phyloP scores from a whole-genome alignment of 64 coral and sea anemone genomes.

The Pachyseris speciosa region DNA sequence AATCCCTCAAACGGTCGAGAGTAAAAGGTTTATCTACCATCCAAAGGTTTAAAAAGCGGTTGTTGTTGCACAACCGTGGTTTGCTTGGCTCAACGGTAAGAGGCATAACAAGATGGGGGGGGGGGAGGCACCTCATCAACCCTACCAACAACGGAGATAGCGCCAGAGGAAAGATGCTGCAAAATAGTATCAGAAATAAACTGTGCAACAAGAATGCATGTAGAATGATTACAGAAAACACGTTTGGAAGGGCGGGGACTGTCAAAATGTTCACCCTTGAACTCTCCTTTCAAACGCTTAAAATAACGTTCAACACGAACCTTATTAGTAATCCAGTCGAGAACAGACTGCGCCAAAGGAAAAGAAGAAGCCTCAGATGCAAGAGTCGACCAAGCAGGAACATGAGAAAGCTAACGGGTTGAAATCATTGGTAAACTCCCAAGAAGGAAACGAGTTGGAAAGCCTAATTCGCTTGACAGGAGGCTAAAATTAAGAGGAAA shows the following conservation, averaged over 20 bases:
- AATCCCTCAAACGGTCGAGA: not conserved
- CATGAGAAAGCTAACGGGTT: not conserved
- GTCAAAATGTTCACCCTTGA: slow-evolving; percentile 16
- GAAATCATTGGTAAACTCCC: not conserved
- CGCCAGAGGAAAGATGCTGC: slow-evolving; percentile 20
- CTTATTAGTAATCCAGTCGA: slow-evolving; percentile 15
- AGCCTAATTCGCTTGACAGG: not conserved
- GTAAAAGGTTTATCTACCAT: slow-evolving; percentile 25
- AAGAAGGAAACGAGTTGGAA: not conserved
- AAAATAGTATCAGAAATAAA: too few relatives aligned
- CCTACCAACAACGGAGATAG: slow-evolving; percentile 49
- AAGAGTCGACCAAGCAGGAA: not conserved
- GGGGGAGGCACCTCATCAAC: not conserved
- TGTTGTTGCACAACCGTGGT: slow-evolving; percentile 47
- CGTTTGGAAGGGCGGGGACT: too few relatives aligned
- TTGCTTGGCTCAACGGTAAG: slow-evolving; percentile 52
- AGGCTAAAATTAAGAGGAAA: slow-evolving; percentile 7
- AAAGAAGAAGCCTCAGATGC: not conserved
- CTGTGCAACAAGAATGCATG: not conserved
- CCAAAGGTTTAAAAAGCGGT: slow-evolving; percentile 63
- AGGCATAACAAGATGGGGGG: slow-evolving; percentile 47
- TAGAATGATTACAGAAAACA: too few relatives aligned
- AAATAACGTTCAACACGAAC: not conserved
- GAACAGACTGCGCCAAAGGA: not conserved
- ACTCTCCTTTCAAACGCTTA: not conserved